phyloP scores from a whole-genome alignment of 2,888 invertebrate genomes.

The Pegoplata infirma region DNA sequence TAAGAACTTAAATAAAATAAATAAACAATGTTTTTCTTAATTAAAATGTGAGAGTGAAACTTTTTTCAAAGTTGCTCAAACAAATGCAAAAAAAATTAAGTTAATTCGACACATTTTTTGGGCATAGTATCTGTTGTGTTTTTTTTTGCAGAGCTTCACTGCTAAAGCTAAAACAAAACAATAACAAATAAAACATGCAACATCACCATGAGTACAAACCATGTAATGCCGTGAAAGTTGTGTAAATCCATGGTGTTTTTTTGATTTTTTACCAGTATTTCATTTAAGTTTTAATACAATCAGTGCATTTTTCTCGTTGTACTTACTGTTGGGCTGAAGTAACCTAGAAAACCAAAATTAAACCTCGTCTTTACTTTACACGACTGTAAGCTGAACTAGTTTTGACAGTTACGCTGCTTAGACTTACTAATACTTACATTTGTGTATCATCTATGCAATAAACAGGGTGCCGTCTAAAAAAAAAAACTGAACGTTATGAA shows the following conservation, averaged over 20 bases:
- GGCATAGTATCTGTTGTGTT: not conserved
- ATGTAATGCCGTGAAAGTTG: constrained; percentile 38
- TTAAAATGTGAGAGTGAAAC: too few relatives aligned
- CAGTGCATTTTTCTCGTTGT: not conserved
- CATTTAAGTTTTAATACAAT: constrained; percentile 29
- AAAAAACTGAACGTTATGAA: too few relatives aligned
- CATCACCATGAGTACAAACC: constrained; percentile 32
- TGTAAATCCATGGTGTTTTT: constrained; percentile 22
- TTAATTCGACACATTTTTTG: not conserved
- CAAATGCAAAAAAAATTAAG: too few relatives aligned
- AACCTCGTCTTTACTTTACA: constrained; percentile 49
- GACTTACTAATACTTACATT: constrained; percentile 10
- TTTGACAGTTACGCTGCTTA: constrained; percentile 38
- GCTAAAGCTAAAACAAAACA: not conserved
- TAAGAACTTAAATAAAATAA: too few relatives aligned
- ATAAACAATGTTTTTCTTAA: too few relatives aligned
- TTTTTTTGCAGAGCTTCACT: not conserved
- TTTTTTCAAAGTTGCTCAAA: too few relatives aligned
- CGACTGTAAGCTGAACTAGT: constrained; percentile 45
- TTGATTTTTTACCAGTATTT: not conserved
- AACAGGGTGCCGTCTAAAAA: too few relatives aligned
- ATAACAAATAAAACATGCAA: constrained; percentile 43
- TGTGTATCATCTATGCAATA: constrained; percentile 25
- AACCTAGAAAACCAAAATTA: constrained; percentile 51
- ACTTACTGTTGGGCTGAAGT: constrained; percentile 21